Evolutionary conservation across 1,140 invertebrate species (phyloP), one percentile per base, ranked within the genome.

Genomic region (Drosophila aff.): DNA sequence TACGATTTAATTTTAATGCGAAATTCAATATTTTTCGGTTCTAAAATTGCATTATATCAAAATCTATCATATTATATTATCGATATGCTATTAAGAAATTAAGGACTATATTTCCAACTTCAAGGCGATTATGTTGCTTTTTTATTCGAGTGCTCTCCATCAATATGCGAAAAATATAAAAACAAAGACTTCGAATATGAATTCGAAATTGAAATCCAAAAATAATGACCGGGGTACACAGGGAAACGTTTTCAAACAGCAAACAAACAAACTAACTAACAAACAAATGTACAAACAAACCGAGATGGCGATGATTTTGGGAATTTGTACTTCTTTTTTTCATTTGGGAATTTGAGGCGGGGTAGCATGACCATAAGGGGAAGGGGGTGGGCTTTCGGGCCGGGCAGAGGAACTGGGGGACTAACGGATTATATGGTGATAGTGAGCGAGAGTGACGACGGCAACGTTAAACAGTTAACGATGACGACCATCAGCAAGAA

Each of bases 401-500:
- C 44, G 26, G 38, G 18, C 7, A 41, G 4, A 18, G 61, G 49
- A 13, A 33, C 13, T 33, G 65, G 62, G 62, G 26, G 26, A 47
- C 18, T 67, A 66, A 26, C 50, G 66, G 44, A 40, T 38, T 31
- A 33, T 61, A 73, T 60, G 64, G 69, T 73, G 69, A 73, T 53
- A 73, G 73, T 81, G 79, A 87, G 73, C 79, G 84, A 81, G 73
- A 63, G 64, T 72, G 76, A 90, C 79, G 85, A 91, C 82, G 82
- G 85, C 82, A 90, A 91, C 86, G 86, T 91, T 86, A 90, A 85
- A 90, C 82, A 86, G 69, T 78, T 86, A 91, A 90, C 86, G 85
- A 91, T 86, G 85, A 90, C 86, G 78, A 89, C 85, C 85, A 89
- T 89, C 85, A 90, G 77, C 69, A 78, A 76, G 74, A 77, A 77